A percentile compares a stretch with the other conserved stretches of the same genome.
Conservation (phyloP, 2,888 invertebrate species). For the Microctonus hyperodae region DNA sequence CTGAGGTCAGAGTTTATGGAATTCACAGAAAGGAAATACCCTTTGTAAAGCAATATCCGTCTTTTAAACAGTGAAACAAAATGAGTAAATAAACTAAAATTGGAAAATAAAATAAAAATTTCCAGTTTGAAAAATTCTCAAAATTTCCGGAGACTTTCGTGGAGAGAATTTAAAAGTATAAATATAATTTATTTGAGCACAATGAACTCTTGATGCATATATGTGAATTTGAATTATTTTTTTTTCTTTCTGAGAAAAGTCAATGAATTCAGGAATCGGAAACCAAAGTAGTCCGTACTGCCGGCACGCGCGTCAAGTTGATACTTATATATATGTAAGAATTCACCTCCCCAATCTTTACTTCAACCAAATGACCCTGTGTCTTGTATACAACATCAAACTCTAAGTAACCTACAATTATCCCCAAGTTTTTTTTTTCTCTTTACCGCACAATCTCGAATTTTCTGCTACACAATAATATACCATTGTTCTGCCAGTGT, state of each 20-base stretch:
- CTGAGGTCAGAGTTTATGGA: constrained; percentile 53
- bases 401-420: background rate
- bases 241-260: no score
- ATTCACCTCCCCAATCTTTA: no score
- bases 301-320: no score
- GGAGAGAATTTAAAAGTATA: background rate
- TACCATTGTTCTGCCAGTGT: background rate
- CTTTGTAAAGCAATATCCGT: constrained; percentile 34
- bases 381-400: background rate
- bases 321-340: no score
- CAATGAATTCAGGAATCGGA: no score
- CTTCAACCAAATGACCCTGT: no score
- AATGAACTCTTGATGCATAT: background rate
- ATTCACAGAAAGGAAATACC: constrained; percentile 47
- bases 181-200: background rate
- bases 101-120: background rate
- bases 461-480: background rate
- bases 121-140: background rate
- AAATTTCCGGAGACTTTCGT: background rate
- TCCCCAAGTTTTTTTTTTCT: background rate
- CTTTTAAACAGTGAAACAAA: background rate
- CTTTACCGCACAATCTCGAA: background rate
- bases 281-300: no score
- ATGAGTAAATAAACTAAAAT: background rate
- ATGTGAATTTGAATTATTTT: background rate